A percentile compares a stretch with the other conserved stretches of the same genome.
Conservation (phyloP, 1,140 invertebrate species). For the Drosophila paulistorum region DNA sequence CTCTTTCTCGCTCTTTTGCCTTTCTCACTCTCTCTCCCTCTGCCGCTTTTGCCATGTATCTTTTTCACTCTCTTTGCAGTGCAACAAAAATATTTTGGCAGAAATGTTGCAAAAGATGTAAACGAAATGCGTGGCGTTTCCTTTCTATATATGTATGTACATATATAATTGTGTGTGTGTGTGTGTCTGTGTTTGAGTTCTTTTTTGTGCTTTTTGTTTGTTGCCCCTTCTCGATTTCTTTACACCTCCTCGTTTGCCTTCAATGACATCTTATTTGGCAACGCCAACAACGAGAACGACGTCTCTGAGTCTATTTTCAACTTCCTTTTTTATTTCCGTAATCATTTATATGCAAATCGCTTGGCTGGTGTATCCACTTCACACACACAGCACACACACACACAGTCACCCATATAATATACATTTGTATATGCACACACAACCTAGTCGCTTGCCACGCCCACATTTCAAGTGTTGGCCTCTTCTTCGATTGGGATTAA, state of each 20-base stretch:
- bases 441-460: slow-evolving; percentile 25
- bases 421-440: slow-evolving; percentile 26
- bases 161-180: neutral
- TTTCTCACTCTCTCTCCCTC: neutral
- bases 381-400: slow-evolving; percentile 36
- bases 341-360: slow-evolving; percentile 81
- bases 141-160: neutral
- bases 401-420: slow-evolving; percentile 16
- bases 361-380: slow-evolving; percentile 26
- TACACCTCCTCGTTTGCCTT: slow-evolving; percentile 9
- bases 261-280: slow-evolving; percentile 64
- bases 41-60: neutral
- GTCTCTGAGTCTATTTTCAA: slow-evolving; percentile 71
- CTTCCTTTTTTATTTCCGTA: slow-evolving; percentile 80
- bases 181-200: neutral
- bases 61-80: slow-evolving; percentile 24
- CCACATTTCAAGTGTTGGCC: slow-evolving; percentile 21
- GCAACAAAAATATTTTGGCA: slow-evolving; percentile 61
- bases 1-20: slow-evolving; percentile 3
- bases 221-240: neutral
- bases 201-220: neutral
- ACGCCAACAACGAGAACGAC: slow-evolving; percentile 36
- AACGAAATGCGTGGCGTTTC: slow-evolving; percentile 53
- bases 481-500: neutral
- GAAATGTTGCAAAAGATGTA: slow-evolving; percentile 71